phyloP scores from a whole-genome alignment of 2,888 invertebrate genomes.

The Helleia helle region DNA sequence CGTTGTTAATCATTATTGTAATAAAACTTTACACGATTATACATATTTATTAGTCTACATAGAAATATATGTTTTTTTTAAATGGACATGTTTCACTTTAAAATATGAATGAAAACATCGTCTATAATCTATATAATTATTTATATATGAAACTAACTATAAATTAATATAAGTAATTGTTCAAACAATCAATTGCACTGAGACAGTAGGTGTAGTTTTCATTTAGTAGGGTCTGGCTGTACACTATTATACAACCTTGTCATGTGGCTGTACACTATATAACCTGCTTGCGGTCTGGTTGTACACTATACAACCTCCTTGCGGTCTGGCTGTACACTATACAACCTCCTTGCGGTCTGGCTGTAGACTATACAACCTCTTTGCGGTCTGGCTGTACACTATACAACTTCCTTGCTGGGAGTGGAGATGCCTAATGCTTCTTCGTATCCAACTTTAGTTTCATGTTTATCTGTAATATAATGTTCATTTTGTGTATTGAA shows the following conservation, averaged over 20 bases:
- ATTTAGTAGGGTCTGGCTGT: conserved; percentile 17
- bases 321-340: too few species aligned
- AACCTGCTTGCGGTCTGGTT: conserved; percentile 90
- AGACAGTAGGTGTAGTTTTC: conserved; percentile 43
- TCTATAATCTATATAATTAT: conserved; percentile 41
- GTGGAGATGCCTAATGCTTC: conserved; percentile 93
- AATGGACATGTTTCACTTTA: conserved; percentile 59
- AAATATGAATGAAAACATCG: conserved; percentile 44
- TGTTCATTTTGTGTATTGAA: too few species aligned
- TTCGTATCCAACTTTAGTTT: conserved; percentile 85
- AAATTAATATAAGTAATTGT: conserved; percentile 51
- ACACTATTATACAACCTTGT: too few species aligned
- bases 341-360: conserved; percentile 89
- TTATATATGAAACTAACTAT: conserved; percentile 37
- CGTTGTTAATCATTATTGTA: conserved; percentile 36
- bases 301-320: too few species aligned
- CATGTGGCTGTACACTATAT: conserved; percentile 69
- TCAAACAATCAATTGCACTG: conserved; percentile 66
- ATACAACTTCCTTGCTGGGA: conserved; percentile 88
- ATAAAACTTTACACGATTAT: conserved; percentile 68
- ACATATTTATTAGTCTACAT: conserved; percentile 50
- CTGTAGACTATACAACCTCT: too few species aligned
- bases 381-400: too few species aligned
- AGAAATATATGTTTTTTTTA: conserved; percentile 46
- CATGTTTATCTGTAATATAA: conserved; percentile 67